Evolutionary conservation across 2,113 vertebrate genomes (phyloP), one percentile per base, ranked within the genome.

Genomic region (Lasiurus cinereus): DNA sequence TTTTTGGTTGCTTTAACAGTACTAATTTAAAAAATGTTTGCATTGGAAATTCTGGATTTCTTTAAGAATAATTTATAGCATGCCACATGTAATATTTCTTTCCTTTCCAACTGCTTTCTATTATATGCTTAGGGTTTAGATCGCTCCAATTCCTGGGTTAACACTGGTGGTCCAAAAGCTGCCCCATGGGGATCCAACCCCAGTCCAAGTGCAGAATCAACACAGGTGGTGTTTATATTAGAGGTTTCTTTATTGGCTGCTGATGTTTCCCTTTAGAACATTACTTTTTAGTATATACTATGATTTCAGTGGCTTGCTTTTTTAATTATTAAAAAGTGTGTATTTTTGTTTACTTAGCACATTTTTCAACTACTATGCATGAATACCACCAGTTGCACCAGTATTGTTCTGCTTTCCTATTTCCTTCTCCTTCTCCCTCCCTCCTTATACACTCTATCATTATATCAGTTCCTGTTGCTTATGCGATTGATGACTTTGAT

Each of bases 61-160:
- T 96, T 90, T 96, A 97, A 94, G 93, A 96, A 95, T 97, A 92
- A 95, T 98, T 94, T 98, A 73, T 98, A 96, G 98, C 98, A 98
- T 98, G 98, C 98, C 98, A 98, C 97, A 27, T 98, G 97, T 99
- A 98, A 99, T 98, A 97, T 99, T 97, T 99, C 99, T 99, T 98
- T 99, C 98, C 99, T 99, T 98, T 99, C 98, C 99, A 97, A 98
- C 98, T 98, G 98, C 98, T 98, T 98, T 98, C 98, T 98, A 19
- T 98, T 98, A 97, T 98, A 96, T 98, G 98, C 98, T 97, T 99
- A 99, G 99, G 99, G 99, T 97, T 99, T 99, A 99, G 99, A 99
- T 98, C 99, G 99, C 98, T 99, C 99, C 99, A 99, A 99, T 99
- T 99, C 99, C 98, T 99, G 99, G 99, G 99, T 99, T 98, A 99